Evolutionary conservation across 2,797 vertebrate species (phyloP).

Genomic region (Hirundo rustica): DNA sequence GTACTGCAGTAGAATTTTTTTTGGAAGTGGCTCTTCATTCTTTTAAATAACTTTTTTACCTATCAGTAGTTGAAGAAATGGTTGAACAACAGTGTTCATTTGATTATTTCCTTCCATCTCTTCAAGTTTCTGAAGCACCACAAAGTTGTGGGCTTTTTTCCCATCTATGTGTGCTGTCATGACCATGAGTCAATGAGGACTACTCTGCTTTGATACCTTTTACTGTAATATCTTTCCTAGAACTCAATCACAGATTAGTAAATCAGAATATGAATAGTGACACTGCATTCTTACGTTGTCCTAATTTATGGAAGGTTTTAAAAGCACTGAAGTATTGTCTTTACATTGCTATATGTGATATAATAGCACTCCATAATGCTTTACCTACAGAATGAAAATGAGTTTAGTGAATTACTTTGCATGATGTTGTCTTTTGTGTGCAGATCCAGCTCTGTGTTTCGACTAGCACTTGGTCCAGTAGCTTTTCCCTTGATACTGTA

Average conservation of each 20-base stretch:
- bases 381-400: not conserved
- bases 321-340: not conserved
- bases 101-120: not conserved
- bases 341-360: not conserved
- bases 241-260: not conserved
- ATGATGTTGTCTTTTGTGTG: not conserved
- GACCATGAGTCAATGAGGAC: not conserved
- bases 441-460: constrained; percentile 94
- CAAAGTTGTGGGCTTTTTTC: not conserved
- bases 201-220: not conserved
- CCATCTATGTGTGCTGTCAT: not conserved
- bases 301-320: not conserved
- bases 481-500: constrained; percentile 96
- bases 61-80: not conserved
- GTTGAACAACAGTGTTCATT: not conserved
- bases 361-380: not conserved
- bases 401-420: not conserved
- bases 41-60: not conserved
- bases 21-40: not conserved
- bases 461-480: constrained; percentile 89
- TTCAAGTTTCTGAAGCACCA: not conserved
- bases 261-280: not conserved
- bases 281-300: not conserved
- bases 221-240: not conserved
- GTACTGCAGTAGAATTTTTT: not conserved